phyloP scores from a whole-genome alignment of 2,113 vertebrate genomes.

The Acinonyx jubatus region DNA sequence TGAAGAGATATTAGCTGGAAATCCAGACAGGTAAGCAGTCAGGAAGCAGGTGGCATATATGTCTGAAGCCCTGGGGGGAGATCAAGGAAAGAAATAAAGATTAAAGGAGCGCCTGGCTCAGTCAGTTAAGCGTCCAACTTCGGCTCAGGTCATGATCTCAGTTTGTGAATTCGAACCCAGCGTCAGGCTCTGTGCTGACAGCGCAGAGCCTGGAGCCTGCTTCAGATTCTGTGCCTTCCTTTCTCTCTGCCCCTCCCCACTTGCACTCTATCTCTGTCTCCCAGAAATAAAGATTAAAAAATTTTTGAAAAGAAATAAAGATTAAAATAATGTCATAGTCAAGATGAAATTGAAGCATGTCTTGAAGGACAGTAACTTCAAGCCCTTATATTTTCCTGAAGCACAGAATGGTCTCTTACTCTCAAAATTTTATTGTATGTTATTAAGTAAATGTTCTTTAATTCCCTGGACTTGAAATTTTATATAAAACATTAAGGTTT shows the following conservation, averaged over 20 bases:
- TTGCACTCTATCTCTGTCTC: too few relatives aligned
- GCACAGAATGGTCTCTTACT: not conserved
- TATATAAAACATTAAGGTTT: not conserved
- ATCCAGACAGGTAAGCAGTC: not conserved
- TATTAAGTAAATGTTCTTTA: not conserved
- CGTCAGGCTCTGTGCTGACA: too few relatives aligned
- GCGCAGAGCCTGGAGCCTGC: too few relatives aligned
- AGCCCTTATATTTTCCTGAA: not conserved
- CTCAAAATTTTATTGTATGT: not conserved
- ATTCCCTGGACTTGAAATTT: not conserved
- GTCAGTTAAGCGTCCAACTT: too few relatives aligned
- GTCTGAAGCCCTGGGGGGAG: not conserved
- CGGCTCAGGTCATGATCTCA: too few relatives aligned
- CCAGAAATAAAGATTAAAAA: too few relatives aligned
- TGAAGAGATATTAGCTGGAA: not conserved
- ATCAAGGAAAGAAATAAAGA: not conserved
- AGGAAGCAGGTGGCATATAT: not conserved
- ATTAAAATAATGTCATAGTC: not conserved
- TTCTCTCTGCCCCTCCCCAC: too few relatives aligned
- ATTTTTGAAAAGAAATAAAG: not conserved
- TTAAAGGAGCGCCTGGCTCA: not conserved
- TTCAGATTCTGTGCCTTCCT: too few relatives aligned
- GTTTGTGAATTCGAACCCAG: too few relatives aligned
- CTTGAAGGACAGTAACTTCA: not conserved
- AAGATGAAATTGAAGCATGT: not conserved